phyloP scores from a whole-genome alignment of 1,140 invertebrate genomes.

The Hycleus phaleratus region DNA sequence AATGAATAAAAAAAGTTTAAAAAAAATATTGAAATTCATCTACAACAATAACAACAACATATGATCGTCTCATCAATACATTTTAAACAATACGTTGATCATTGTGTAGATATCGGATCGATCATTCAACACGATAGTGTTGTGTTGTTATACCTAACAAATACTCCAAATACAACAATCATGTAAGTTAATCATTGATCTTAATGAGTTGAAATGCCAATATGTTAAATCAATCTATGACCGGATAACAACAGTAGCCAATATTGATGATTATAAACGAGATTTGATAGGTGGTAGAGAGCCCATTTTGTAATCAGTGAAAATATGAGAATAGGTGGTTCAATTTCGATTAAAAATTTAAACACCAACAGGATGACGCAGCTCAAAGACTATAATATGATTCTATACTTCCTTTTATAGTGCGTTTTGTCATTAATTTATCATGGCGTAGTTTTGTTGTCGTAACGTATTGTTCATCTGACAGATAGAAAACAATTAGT shows the following conservation, averaged over 20 bases:
- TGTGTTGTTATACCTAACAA: too few relatives aligned
- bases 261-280: conserved; percentile 13
- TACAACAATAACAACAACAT: too few relatives aligned
- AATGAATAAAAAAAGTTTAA: too few relatives aligned
- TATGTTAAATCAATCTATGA: conserved; percentile 19
- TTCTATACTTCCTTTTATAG: conserved; percentile 21
- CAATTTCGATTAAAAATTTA: conserved; percentile 27
- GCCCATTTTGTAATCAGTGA: too few relatives aligned
- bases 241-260: conserved; percentile 24
- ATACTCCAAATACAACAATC: conserved; percentile 1
- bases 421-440: conserved; percentile 28
- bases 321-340: conserved; percentile 12
- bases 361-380: conserved; percentile 21
- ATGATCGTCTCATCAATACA: too few relatives aligned
- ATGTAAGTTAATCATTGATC: conserved; percentile 22
- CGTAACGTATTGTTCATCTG: conserved; percentile 24
- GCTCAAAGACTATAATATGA: conserved; percentile 19
- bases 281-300: conserved; percentile 15
- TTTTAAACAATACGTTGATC: too few relatives aligned
- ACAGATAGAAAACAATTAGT: conserved; percentile 33
- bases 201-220: conserved; percentile 25
- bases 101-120: too few relatives aligned
- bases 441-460: conserved; percentile 24
- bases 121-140: too few relatives aligned
- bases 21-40: too few relatives aligned